These are phyloP conservation scores for Oryzias woworae DNA, from an alignment of 2,113 vertebrate species.

Conservation along the genomic window DNA sequence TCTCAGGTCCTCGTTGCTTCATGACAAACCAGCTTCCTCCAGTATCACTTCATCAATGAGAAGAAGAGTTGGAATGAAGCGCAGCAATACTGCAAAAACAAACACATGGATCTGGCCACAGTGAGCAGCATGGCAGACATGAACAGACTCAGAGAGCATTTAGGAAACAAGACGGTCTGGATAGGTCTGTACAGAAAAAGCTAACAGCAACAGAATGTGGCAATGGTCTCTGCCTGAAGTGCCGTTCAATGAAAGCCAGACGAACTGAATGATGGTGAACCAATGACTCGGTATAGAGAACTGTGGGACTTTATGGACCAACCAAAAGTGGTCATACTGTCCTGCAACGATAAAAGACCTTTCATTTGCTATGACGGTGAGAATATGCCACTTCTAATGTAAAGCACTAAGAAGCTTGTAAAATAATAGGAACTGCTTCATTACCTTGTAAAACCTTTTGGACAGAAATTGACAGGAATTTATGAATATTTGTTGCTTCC, in stretches of 20 bases:
- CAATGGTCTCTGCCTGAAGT: slow-evolving; percentile 33
- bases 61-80: background rate
- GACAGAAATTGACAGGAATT: background rate
- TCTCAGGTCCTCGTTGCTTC: slow-evolving; percentile 16
- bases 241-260: rapidly evolving
- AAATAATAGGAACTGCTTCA: background rate
- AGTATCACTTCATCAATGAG: slow-evolving; percentile 4
- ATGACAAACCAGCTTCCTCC: background rate
- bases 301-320: background rate
- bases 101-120: slow-evolving; percentile 19
- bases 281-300: rapidly evolving
- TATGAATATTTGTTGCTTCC: no score
- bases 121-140: slow-evolving; percentile 13
- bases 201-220: background rate
- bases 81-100: background rate
- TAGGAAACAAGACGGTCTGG: slow-evolving; percentile 14
- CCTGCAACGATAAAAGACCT: rapidly evolving
- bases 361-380: slow-evolving; percentile 32
- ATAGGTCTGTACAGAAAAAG: slow-evolving; percentile 21
- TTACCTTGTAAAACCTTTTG: background rate
- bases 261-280: rapidly evolving
- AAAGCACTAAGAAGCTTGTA: background rate
- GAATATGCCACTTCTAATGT: background rate
- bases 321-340: rapidly evolving
- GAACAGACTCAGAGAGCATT: background rate